phyloP scores from a whole-genome alignment of 2,888 invertebrate species.

The Liodrosophila aerea region DNA sequence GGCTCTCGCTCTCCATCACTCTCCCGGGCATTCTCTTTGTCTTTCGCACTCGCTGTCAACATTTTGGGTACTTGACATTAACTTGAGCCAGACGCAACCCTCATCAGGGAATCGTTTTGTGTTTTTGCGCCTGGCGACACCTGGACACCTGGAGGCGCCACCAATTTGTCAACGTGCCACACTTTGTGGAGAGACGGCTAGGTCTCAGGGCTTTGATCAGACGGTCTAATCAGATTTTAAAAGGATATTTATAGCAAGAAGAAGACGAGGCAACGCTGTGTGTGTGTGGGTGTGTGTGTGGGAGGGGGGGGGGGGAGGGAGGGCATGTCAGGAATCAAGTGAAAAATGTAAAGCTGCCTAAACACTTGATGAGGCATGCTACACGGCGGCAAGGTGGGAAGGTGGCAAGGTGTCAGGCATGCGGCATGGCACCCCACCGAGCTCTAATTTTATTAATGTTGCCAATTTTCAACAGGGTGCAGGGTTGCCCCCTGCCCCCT shows the following conservation, averaged over 20 bases:
- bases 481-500: too few relatives aligned
- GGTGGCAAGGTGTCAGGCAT: conserved; percentile 19
- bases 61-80: conserved; percentile 20
- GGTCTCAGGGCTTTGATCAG: conserved; percentile 57
- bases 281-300: neutral
- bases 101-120: conserved; percentile 52
- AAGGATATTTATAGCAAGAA: conserved; percentile 33
- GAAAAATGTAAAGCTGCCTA: conserved; percentile 49
- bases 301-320: conserved; percentile 1
- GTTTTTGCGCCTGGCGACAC: conserved; percentile 33
- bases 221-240: conserved; percentile 65
- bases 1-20: too few relatives aligned
- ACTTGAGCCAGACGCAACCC: conserved; percentile 30
- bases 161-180: conserved; percentile 19
- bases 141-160: conserved; percentile 39
- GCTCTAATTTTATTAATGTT: conserved; percentile 79
- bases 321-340: conserved; percentile 36
- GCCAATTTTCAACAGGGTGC: conserved; percentile 62
- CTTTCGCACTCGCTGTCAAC: conserved; percentile 5
- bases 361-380: conserved; percentile 19
- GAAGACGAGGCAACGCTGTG: conserved; percentile 1
- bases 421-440: conserved; percentile 36
- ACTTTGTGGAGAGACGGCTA: conserved; percentile 2
- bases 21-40: neutral
- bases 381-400: conserved; percentile 11